phyloP scores from a whole-genome alignment of 2,113 vertebrate genomes.

The Indicator maculatus region DNA sequence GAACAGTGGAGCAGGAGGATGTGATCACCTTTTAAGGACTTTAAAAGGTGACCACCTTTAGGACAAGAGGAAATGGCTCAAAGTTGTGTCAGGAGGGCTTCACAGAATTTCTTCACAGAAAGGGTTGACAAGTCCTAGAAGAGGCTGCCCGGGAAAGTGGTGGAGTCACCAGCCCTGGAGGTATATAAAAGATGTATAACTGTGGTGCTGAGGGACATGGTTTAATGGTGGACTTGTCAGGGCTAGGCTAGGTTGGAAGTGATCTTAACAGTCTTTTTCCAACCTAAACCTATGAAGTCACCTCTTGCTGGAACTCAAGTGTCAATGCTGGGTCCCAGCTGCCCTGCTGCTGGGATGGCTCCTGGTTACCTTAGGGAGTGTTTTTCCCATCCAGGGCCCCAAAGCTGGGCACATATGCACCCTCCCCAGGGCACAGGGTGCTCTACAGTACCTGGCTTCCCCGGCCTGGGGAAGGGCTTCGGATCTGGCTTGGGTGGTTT shows the following conservation, averaged over 20 bases:
- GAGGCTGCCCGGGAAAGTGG: not conserved
- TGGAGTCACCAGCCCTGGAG: not conserved
- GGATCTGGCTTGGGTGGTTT: conserved; percentile 33
- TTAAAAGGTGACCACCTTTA: not conserved
- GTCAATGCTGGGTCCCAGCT: not conserved
- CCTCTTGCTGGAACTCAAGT: not conserved
- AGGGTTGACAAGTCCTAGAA: not conserved
- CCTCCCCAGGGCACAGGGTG: rapidly evolving
- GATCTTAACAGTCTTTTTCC: not conserved
- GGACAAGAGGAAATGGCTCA: not conserved
- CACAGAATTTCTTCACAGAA: not conserved
- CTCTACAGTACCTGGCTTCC: conserved; percentile 33
- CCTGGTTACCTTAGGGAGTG: rapidly evolving
- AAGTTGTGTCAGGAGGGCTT: not conserved
- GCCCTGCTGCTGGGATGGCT: not conserved
- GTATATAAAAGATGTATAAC: not conserved
- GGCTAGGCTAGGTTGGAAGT: not conserved
- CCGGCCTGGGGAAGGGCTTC: conserved; percentile 31
- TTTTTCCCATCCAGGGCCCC: not conserved
- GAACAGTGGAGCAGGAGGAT: not conserved
- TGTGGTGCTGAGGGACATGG: not conserved
- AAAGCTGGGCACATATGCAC: rapidly evolving
- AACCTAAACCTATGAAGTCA: not conserved
- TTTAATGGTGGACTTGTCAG: not conserved
- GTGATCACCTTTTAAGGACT: not conserved